phyloP scores from a whole-genome alignment of 2,113 vertebrate species.

The Sebastes schlegelii region DNA sequence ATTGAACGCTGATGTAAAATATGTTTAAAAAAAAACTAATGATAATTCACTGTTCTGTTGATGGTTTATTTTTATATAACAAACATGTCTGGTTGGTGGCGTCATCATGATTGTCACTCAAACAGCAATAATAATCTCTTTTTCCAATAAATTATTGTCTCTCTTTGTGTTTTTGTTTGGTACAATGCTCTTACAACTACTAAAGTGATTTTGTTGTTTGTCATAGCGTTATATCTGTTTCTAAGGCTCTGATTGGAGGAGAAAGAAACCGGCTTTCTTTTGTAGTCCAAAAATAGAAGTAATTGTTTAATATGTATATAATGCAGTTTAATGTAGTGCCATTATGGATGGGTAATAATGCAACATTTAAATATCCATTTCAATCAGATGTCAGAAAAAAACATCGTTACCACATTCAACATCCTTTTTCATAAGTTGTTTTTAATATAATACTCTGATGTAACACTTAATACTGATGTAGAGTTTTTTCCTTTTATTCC shows the following conservation, averaged over 20 bases:
- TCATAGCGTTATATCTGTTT: background rate
- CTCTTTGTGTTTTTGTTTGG: constrained; percentile 23
- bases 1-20: constrained; percentile 24
- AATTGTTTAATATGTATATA: background rate
- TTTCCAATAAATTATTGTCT: constrained; percentile 46
- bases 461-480: background rate
- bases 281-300: too few relatives aligned
- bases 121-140: constrained; percentile 8
- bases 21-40: constrained; percentile 5
- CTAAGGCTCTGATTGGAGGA: background rate
- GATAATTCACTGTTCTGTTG: background rate
- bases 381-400: background rate
- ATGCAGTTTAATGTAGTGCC: background rate
- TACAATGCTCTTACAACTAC: background rate
- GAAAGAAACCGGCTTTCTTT: background rate
- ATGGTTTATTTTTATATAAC: constrained; percentile 35
- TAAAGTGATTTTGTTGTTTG: background rate
- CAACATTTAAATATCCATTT: background rate
- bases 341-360: background rate
- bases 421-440: background rate
- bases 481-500: background rate
- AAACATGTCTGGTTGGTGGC: background rate
- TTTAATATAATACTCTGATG: background rate
- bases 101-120: constrained; percentile 3
- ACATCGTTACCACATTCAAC: background rate